phyloP scores from a whole-genome alignment of 2,888 invertebrate genomes.

The Lutraria lutraria region DNA sequence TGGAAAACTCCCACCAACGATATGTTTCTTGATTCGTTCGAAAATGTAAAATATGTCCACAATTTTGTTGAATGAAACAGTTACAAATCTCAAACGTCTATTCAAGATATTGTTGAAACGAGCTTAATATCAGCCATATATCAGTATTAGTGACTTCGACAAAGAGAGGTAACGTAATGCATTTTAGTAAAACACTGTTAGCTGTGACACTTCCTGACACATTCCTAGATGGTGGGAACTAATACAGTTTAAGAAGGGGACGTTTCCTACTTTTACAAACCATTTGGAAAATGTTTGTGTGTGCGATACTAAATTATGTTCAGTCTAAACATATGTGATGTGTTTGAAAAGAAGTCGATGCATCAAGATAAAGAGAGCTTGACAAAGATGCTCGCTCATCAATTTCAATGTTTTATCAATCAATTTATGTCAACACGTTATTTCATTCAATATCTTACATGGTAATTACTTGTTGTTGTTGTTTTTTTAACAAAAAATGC shows the following conservation, averaged over 20 bases:
- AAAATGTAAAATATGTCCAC: constrained; percentile 8
- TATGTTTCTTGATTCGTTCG: neutral
- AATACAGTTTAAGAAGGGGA: neutral
- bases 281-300: neutral
- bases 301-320: neutral
- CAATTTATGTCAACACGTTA: too few relatives aligned
- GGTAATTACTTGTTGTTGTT: too few relatives aligned
- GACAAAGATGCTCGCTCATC: neutral
- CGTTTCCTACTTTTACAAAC: constrained; percentile 4
- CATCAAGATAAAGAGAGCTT: neutral
- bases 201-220: neutral
- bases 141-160: constrained; percentile 12
- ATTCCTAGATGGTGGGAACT: neutral
- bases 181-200: neutral
- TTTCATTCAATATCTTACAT: too few relatives aligned
- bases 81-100: neutral
- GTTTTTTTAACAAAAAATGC: too few relatives aligned
- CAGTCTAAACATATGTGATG: neutral
- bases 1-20: neutral
- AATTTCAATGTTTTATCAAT: too few relatives aligned
- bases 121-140: neutral
- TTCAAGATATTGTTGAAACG: neutral
- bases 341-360: neutral
- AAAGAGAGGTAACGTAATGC: constrained; percentile 17
- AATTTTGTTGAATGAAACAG: neutral